phyloP scores from a whole-genome alignment of 2,113 vertebrate genomes.

The Crotalus viridis region DNA sequence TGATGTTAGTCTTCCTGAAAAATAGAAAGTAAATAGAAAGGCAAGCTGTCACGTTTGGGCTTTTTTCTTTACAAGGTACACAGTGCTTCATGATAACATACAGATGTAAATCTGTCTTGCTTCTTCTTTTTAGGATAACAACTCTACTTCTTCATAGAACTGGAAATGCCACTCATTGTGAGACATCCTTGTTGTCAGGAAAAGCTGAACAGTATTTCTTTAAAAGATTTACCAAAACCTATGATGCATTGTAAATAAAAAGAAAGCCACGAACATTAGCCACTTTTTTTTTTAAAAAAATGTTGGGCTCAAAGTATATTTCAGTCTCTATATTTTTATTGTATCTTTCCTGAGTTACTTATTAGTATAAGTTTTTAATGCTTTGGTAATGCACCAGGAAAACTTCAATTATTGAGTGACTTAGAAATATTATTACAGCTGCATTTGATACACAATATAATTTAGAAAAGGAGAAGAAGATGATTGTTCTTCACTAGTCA shows the following conservation, averaged over 20 bases:
- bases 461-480: not conserved
- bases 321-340: not conserved
- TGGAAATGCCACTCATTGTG: not conserved
- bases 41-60: not conserved
- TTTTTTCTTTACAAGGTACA: conserved; percentile 12
- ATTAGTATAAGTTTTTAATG: not conserved
- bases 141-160: not conserved
- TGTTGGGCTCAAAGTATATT: not conserved
- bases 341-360: not conserved
- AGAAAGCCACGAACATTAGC: not conserved
- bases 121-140: not conserved
- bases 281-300: not conserved
- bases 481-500: not conserved
- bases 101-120: not conserved
- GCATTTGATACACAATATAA: not conserved
- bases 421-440: not conserved
- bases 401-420: not conserved
- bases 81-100: not conserved
- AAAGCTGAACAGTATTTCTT: not conserved
- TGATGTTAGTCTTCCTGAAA: conserved; percentile 19
- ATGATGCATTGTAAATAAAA: not conserved
- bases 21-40: conserved; percentile 20
- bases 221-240: not conserved
- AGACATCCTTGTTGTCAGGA: not conserved
- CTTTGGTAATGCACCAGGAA: not conserved